Percentiles rank a stretch among this genome's conserved stretches.
Evolutionary conservation across 2,888 invertebrate genomes (phyloP).

Genomic region (Acronicta alni): DNA sequence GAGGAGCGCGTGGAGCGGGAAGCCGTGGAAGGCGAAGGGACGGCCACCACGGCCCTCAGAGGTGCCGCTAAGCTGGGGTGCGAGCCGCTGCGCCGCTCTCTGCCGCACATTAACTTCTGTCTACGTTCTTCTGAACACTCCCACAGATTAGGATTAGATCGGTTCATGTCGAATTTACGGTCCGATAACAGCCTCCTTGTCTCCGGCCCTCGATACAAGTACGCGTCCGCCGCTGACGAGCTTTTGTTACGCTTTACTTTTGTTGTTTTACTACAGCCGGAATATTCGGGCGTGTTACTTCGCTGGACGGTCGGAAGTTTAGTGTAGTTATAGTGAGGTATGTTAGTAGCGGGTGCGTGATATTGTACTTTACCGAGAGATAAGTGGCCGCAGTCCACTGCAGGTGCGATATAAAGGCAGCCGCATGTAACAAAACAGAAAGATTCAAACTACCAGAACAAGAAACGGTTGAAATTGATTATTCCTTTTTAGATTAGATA

Average conservation of each 20-base stretch:
- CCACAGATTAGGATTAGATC: conserved; percentile 86
- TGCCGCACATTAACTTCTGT: conserved; percentile 63
- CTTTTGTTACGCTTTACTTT: conserved; percentile 87
- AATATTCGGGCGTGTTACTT: conserved; percentile 77
- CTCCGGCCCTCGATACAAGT: conserved; percentile 77
- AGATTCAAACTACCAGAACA: conserved; percentile 76
- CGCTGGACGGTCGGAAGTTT: conserved; percentile 77
- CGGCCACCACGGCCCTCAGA: conserved; percentile 58
- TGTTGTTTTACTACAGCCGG: conserved; percentile 71
- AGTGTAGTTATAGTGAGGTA: conserved; percentile 81
- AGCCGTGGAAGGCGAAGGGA: conserved; percentile 61
- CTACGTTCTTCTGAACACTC: conserved; percentile 76
- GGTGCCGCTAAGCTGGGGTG: conserved; percentile 76
- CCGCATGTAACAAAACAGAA: conserved; percentile 90
- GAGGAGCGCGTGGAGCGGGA: conserved; percentile 89
- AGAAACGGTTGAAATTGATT: conserved; percentile 26
- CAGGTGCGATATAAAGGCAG: conserved; percentile 89
- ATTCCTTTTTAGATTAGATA: conserved; percentile 26
- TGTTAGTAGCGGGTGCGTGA: conserved; percentile 90
- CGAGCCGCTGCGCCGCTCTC: conserved; percentile 80
- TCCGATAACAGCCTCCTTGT: conserved; percentile 79
- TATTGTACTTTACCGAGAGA: conserved; percentile 92
- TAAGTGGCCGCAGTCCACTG: conserved; percentile 91
- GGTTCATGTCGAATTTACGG: conserved; percentile 81
- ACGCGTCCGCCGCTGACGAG: conserved; percentile 83